Conservation (phyloP, 2,888 invertebrate species). For the Mongoloraphidia duomilia region DNA sequence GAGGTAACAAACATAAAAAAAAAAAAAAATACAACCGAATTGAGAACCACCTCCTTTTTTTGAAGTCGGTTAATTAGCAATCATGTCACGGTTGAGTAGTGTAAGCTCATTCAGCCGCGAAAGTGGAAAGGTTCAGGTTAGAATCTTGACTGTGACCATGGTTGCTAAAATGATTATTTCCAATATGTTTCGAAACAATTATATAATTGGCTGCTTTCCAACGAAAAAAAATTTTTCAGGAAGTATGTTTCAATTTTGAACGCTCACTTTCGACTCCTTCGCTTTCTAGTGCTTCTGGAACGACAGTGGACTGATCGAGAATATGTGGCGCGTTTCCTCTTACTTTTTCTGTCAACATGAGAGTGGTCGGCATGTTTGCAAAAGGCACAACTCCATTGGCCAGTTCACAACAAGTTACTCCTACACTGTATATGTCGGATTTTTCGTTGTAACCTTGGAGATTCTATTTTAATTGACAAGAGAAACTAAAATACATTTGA, state of each 20-base stretch:
- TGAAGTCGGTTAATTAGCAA: too few species aligned
- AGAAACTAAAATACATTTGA: background rate
- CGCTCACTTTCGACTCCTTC: conserved; percentile 23
- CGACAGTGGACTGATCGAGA: conserved; percentile 57
- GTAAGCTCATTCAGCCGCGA: too few species aligned
- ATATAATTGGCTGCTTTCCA: too few species aligned
- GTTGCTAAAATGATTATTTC: too few species aligned
- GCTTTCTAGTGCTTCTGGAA: conserved; percentile 32
- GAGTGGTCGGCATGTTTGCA: conserved; percentile 67
- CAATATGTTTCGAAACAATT: too few species aligned
- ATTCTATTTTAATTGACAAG: conserved; percentile 36
- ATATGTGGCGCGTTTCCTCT: conserved; percentile 64
- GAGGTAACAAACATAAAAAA: too few species aligned
- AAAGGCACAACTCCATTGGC: conserved; percentile 85
- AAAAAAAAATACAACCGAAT: too few species aligned
- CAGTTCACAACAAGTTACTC: conserved; percentile 74
- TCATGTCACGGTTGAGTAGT: too few species aligned
- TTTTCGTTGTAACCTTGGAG: conserved; percentile 76
- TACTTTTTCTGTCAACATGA: conserved; percentile 84
- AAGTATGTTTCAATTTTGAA: conserved; percentile 26
- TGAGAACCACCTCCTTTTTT: too few species aligned
- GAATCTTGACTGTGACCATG: too few species aligned
- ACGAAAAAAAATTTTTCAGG: too few species aligned
- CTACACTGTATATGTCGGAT: conserved; percentile 84
- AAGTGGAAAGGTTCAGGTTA: too few species aligned